Evolutionary conservation across 2,797 vertebrate genomes (phyloP).

Genomic region (Lacerta agilis): DNA sequence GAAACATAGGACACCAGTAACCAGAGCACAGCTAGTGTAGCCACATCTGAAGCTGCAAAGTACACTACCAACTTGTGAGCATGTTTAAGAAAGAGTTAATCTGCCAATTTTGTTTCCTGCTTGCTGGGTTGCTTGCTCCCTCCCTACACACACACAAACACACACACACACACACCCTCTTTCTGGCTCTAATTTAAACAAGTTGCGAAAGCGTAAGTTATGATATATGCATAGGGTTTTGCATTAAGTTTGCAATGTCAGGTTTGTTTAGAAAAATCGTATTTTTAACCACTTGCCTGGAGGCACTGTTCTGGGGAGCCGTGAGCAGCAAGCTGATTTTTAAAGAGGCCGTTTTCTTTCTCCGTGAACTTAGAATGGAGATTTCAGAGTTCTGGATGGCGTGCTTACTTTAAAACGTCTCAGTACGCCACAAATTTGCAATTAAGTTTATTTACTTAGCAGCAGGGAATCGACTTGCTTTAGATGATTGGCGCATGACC

Average conservation of each 20-base stretch:
- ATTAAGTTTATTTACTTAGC: slow-evolving; percentile 75
- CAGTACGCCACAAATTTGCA: slow-evolving; percentile 62
- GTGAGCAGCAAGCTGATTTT: slow-evolving; percentile 67
- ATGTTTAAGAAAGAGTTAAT: slow-evolving; percentile 69
- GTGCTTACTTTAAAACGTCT: slow-evolving; percentile 65
- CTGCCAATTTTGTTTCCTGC: slow-evolving; percentile 68
- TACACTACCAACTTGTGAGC: slow-evolving; percentile 34
- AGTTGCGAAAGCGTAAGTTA: slow-evolving; percentile 68
- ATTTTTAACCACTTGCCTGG: slow-evolving; percentile 76
- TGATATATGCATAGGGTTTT: slow-evolving; percentile 73
- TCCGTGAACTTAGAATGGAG: slow-evolving; percentile 52
- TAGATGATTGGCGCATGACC: slow-evolving; percentile 56
- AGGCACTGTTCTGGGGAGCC: slow-evolving; percentile 70
- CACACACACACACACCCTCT: slow-evolving; percentile 18
- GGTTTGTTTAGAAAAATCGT: slow-evolving; percentile 80
- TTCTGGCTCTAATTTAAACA: slow-evolving; percentile 72
- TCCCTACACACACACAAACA: not conserved
- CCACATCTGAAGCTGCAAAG: slow-evolving; percentile 62
- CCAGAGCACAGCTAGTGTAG: slow-evolving; percentile 51
- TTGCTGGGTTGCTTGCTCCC: not conserved
- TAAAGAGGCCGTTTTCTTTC: slow-evolving; percentile 74
- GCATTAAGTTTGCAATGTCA: slow-evolving; percentile 78
- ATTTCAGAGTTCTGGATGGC: slow-evolving; percentile 58
- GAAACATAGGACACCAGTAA: slow-evolving; percentile 51
- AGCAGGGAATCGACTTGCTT: slow-evolving; percentile 63